Evolutionary conservation across 2,888 invertebrate genomes (phyloP), one percentile per base, ranked within the genome.

Genomic region (Lepeophtheirus nordmannii): DNA sequence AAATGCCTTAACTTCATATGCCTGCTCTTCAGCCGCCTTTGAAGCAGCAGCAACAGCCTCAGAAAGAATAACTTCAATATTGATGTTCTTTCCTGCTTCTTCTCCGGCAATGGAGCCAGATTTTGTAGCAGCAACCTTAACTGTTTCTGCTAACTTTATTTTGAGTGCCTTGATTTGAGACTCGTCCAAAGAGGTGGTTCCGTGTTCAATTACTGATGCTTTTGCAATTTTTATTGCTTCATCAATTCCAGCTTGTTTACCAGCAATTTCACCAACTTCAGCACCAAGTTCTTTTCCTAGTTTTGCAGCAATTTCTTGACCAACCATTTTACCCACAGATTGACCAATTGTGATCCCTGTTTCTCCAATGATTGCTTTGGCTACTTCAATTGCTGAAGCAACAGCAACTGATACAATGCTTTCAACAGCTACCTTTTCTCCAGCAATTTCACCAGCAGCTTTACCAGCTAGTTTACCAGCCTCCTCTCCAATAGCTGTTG

Each of bases 221-320:
- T 23, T 37, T 17, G 66, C 66, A 10, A 20, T 22, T n/a, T 38
- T 39, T 14, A 66, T 20, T 40, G 41, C 59, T 23, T 37, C 66
- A 20, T 66, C 39, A 14, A 41, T 22, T 12, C 60, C 66, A 14
- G 46, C 66, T 10, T 20, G 11, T 41, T 58, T 39, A n/a, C 66
- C 66, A 17, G 66, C 66, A 20, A 20, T 39, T n/a, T 17, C 37
- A 10, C 66, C 66, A 60, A 23, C 66, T 12, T 41, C 46, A 3
- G 20, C 66, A 14, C 66, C 66, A 20, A 66, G 39, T n/a, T 66
- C 53, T 23, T 66, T 65, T 39, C 66, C 66, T 9, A 66, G 38
- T 22, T 66, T 66, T 14, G 14, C 39, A n/a, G 66, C 66, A 39
- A 66, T 40, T 46, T 60, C 60, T 40, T 66, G 20, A 10, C 58